Conservation (phyloP, 2,797 vertebrate species). For the Argyrosomus regius region DNA sequence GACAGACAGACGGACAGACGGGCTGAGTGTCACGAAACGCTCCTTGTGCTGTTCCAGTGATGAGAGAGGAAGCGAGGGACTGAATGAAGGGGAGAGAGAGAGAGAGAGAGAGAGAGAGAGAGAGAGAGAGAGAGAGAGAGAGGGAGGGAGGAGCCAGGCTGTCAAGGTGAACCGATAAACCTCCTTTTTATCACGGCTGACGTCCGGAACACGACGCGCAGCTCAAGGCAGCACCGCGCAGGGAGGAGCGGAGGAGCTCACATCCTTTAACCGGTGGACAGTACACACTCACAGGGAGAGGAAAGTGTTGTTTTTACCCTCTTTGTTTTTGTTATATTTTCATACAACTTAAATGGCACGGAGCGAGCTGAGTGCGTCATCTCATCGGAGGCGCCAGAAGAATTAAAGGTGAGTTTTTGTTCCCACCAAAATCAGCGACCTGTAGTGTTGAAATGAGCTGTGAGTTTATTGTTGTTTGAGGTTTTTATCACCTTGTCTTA, state of each 20-base stretch:
- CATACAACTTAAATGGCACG: conserved; percentile 20
- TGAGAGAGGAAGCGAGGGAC: conserved; percentile 17
- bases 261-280: background rate
- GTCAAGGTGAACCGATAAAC: conserved; percentile 66
- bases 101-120: background rate
- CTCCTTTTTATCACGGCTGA: conserved; percentile 2
- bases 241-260: conserved; percentile 1
- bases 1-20: conserved; percentile 6
- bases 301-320: background rate
- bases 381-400: background rate
- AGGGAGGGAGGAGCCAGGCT: conserved; percentile 51
- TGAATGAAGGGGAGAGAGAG: conserved; percentile 4
- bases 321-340: background rate
- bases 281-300: background rate
- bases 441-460: conserved; percentile 5
- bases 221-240: background rate
- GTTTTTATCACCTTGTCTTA: background rate
- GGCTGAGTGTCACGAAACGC: conserved; percentile 57
- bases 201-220: conserved; percentile 44
- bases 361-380: conserved; percentile 35
- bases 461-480: background rate
- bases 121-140: background rate
- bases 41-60: conserved; percentile 24
- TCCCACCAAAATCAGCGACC: background rate
- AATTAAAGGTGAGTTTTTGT: conserved; percentile 58